These are phyloP conservation scores for Panulirus ornatus DNA, from an alignment of 1,140 invertebrate genomes.

Conservation along the genomic window DNA sequence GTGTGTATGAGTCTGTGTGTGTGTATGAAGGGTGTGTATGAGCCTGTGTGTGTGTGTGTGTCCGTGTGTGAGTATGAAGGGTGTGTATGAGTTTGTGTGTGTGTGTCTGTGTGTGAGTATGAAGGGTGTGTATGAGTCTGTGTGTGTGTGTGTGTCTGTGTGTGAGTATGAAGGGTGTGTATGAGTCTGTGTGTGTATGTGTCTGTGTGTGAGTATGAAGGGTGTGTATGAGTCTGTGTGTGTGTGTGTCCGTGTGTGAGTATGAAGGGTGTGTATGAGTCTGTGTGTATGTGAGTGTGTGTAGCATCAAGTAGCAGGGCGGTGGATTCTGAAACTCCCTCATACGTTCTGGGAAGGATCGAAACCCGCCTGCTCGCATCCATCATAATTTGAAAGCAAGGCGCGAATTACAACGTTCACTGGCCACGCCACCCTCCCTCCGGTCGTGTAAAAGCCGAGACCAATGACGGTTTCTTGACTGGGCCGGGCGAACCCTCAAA, in stretches of 20 bases:
- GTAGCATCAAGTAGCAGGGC: not conserved
- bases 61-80: not conserved
- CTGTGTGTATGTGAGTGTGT: not conserved
- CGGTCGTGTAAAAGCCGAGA: slow-evolving; percentile 7
- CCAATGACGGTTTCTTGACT: not conserved
- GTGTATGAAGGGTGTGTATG: not conserved
- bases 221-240: not conserved
- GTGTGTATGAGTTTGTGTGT: not conserved
- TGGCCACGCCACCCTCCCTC: slow-evolving; percentile 4
- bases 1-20: not conserved
- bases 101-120: not conserved
- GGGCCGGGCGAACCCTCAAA: not conserved
- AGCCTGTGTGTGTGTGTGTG: not conserved
- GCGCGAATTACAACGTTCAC: slow-evolving; percentile 32
- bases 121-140: not conserved
- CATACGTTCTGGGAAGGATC: slow-evolving; percentile 16
- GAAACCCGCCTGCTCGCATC: slow-evolving; percentile 22
- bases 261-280: not conserved
- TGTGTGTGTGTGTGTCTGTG: not conserved
- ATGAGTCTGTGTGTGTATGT: not conserved
- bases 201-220: not conserved
- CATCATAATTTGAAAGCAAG: slow-evolving; percentile 44
- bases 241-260: not conserved
- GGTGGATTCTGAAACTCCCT: slow-evolving; percentile 28
- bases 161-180: not conserved